Percentiles rank a stretch among this genome's conserved stretches.
These are phyloP conservation scores for Scartelaos histophorus DNA, from an alignment of 2,113 vertebrate species.

Conservation along the genomic window DNA sequence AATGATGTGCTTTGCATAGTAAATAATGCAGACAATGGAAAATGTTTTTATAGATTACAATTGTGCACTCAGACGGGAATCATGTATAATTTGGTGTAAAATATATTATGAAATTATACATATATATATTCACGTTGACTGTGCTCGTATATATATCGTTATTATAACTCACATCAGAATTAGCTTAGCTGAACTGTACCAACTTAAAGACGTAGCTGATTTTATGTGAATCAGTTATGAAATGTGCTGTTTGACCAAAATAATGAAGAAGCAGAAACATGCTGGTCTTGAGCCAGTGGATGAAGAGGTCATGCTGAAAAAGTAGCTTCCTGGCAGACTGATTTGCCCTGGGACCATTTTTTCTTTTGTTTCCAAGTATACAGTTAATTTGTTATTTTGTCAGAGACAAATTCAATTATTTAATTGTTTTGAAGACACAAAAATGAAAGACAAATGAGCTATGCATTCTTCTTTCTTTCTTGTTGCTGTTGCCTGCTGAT, in stretches of 20 bases:
- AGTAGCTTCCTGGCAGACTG: no score
- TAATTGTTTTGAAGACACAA: no score
- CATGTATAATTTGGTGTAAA: background rate
- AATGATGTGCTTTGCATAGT: conserved; percentile 1
- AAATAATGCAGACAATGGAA: background rate
- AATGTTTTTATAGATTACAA: background rate
- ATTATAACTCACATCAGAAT: background rate
- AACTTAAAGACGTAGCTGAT: no score
- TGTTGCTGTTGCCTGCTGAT: no score
- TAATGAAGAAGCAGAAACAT: no score
- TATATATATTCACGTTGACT: background rate
- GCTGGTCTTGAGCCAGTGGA: no score
- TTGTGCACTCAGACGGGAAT: background rate
- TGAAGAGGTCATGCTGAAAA: no score
- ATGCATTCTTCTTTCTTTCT: no score
- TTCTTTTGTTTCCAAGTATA: no score
- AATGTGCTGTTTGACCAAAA: background rate
- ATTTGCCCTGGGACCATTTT: no score
- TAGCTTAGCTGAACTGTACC: background rate
- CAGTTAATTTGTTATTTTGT: no score
- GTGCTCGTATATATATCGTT: background rate
- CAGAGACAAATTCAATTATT: background rate
- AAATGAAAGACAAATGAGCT: no score
- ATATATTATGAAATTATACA: background rate
- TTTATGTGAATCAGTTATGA: background rate